phyloP scores from a whole-genome alignment of 2,113 vertebrate genomes.

The Vombatus ursinus region DNA sequence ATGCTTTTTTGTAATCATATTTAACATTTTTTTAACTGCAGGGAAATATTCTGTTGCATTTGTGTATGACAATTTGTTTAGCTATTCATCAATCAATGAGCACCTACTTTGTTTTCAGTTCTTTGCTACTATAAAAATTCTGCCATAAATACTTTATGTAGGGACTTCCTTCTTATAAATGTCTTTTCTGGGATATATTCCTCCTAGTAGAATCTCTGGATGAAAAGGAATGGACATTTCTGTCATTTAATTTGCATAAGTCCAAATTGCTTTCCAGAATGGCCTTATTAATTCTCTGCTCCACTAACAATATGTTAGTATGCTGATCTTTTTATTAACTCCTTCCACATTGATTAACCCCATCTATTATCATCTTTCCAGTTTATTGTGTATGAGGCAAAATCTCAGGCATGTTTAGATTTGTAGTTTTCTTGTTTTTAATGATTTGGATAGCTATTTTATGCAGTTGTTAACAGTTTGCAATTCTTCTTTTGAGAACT shows the following conservation, averaged over 20 bases:
- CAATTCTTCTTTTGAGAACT: neutral
- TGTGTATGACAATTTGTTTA: neutral
- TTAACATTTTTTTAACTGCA: neutral
- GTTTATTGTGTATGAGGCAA: neutral
- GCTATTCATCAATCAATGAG: neutral
- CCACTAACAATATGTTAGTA: neutral
- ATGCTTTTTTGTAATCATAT: neutral
- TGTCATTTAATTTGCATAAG: neutral
- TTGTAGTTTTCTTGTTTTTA: neutral
- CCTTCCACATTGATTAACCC: neutral
- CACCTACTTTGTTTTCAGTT: neutral
- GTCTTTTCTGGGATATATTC: neutral
- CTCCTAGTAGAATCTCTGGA: neutral
- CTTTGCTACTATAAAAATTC: neutral
- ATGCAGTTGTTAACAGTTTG: neutral
- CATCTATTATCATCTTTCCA: neutral
- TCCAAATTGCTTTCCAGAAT: neutral
- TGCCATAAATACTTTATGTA: neutral
- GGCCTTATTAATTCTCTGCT: neutral
- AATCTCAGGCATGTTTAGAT: neutral
- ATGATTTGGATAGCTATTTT: neutral
- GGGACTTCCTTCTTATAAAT: neutral
- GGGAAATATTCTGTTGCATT: neutral
- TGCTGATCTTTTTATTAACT: neutral
- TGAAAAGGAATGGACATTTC: neutral